These are phyloP conservation scores for Gari tellinella DNA, from an alignment of 2,888 invertebrate species.

Conservation along the genomic window DNA sequence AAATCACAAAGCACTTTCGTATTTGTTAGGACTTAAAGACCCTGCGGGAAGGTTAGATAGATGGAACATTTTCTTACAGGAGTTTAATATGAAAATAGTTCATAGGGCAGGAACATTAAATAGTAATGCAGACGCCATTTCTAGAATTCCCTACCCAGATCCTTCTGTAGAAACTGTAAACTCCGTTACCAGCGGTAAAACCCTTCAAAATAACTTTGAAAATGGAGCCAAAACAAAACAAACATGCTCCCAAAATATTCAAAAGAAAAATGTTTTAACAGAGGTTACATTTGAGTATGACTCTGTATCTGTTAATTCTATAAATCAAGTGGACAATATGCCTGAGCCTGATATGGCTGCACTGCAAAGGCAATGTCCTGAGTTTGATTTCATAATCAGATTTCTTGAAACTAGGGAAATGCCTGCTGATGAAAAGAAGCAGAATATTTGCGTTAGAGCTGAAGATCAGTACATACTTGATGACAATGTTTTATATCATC, in stretches of 20 bases:
- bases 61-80: conserved; percentile 41
- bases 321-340: background rate
- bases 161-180: conserved; percentile 11
- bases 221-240: too few species aligned
- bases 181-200: conserved; percentile 9
- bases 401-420: conserved; percentile 17
- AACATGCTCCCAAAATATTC: too few species aligned
- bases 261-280: too few species aligned
- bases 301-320: background rate
- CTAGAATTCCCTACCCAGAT: conserved; percentile 44
- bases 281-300: too few species aligned
- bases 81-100: conserved; percentile 30
- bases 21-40: conserved; percentile 39
- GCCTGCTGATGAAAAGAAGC: conserved; percentile 14
- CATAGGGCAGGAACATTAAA: conserved; percentile 39
- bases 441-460: conserved; percentile 17
- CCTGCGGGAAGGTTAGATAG: conserved; percentile 43
- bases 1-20: conserved; percentile 60
- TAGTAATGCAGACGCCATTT: conserved; percentile 46
- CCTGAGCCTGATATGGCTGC: conserved; percentile 1
- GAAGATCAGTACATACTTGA: conserved; percentile 19
- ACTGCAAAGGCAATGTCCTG: conserved; percentile 17
- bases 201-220: too few species aligned
- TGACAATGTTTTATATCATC: conserved; percentile 20
- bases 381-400: conserved; percentile 11